phyloP scores from a whole-genome alignment of 1,140 invertebrate genomes.

The Nixonia krombeini region DNA sequence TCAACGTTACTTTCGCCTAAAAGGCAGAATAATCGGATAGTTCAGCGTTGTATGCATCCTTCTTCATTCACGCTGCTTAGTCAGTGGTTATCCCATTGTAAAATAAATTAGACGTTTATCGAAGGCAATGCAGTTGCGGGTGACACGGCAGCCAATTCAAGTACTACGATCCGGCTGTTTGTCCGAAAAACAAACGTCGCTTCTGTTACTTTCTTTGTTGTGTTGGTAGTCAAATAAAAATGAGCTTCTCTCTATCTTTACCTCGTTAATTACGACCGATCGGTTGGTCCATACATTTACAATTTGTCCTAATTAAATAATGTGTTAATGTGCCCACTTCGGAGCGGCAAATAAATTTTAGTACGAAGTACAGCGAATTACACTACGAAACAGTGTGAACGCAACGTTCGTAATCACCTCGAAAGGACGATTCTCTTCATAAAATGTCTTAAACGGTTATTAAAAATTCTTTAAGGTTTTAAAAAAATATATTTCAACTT shows the following conservation, averaged over 20 bases:
- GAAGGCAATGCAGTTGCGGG: conserved; percentile 54
- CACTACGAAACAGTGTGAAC: conserved; percentile 34
- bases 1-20: too few relatives aligned
- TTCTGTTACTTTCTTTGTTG: neutral
- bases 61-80: conserved; percentile 17
- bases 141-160: conserved; percentile 49
- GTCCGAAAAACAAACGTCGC: conserved; percentile 1
- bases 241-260: neutral
- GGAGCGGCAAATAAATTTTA: too few relatives aligned
- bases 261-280: too few relatives aligned
- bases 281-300: too few relatives aligned
- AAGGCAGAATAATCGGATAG: neutral
- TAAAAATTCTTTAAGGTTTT: conserved; percentile 32
- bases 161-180: conserved; percentile 8
- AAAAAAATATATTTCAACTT: conserved; percentile 41
- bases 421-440: neutral
- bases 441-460: conserved; percentile 18
- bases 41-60: conserved; percentile 3
- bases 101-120: conserved; percentile 58
- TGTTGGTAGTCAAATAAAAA: conserved; percentile 17
- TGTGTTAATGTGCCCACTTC: too few relatives aligned
- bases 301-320: too few relatives aligned
- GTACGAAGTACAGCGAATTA: too few relatives aligned
- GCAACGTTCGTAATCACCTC: neutral
- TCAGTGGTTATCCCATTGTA: conserved; percentile 46